Evolutionary conservation across 2,113 vertebrate species (phyloP).

Genomic region (Python bivittatus): DNA sequence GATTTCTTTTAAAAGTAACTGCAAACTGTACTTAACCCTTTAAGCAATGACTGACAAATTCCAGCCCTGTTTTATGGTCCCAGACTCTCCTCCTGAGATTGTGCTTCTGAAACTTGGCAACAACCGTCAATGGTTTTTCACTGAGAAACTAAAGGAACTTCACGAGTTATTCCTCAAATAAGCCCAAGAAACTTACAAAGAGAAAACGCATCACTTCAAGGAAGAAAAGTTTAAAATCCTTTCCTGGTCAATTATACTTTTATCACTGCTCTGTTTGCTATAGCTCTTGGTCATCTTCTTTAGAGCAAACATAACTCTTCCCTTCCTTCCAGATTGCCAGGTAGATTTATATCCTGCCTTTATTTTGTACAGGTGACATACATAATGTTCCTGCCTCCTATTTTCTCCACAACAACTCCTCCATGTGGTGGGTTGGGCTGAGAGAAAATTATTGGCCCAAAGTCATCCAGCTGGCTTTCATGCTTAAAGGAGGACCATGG

Average conservation of each 20-base stretch:
- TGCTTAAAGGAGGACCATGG: not conserved
- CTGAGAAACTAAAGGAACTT: not conserved
- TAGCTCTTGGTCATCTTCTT: not conserved
- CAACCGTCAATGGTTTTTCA: not conserved
- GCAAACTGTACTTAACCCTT: not conserved
- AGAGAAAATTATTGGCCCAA: not conserved
- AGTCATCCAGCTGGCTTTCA: not conserved
- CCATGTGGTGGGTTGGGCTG: not conserved
- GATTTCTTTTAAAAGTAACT: not conserved
- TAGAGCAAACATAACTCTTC: not conserved
- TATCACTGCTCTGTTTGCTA: not conserved
- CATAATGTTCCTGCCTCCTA: not conserved
- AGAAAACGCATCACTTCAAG: not conserved
- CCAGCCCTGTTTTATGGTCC: not conserved
- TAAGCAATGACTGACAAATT: not conserved
- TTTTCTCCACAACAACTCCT: not conserved
- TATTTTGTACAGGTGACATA: not conserved
- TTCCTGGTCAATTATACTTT: not conserved
- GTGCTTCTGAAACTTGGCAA: not conserved
- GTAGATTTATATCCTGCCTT: not conserved
- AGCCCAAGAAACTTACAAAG: not conserved
- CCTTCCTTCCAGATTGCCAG: too few relatives aligned
- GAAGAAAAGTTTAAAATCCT: not conserved
- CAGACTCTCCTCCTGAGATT: not conserved
- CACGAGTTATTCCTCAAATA: not conserved